Conservation (phyloP, 2,888 invertebrate genomes). For the Mamestra brassicae region DNA sequence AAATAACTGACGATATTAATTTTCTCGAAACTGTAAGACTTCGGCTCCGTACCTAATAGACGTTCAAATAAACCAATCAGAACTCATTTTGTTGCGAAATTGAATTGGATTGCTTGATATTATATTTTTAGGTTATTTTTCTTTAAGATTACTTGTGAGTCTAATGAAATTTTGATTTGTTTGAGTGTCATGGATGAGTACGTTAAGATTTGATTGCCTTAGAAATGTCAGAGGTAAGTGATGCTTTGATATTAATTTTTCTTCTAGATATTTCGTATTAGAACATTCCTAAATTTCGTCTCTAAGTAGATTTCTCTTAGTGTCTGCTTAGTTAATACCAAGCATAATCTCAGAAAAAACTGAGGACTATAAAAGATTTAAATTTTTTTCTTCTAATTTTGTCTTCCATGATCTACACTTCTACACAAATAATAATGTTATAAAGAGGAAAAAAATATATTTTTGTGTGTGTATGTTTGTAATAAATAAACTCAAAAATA, state of each 20-base stretch:
- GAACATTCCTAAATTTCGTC: neutral
- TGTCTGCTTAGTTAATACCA: neutral
- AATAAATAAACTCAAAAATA: too few relatives aligned
- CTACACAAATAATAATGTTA: too few relatives aligned
- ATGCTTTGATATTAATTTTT: neutral
- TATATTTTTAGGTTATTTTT: constrained; percentile 40
- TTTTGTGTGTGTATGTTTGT: too few relatives aligned
- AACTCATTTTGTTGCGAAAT: constrained; percentile 50
- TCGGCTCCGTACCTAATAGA: constrained; percentile 34
- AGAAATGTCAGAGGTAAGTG: constrained; percentile 7
- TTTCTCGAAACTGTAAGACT: constrained; percentile 53
- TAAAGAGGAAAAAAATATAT: too few relatives aligned
- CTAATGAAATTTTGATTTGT: constrained; percentile 36
- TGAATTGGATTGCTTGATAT: constrained; percentile 42
- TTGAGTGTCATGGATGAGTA: constrained; percentile 29
- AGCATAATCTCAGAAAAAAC: too few relatives aligned
- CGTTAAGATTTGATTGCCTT: constrained; percentile 22
- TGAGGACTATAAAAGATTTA: too few relatives aligned
- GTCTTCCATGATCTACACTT: too few relatives aligned
- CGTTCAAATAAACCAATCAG: constrained; percentile 56
- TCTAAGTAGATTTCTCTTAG: neutral
- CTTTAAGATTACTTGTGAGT: constrained; percentile 26
- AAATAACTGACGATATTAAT: constrained; percentile 57
- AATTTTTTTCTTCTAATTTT: too few relatives aligned
- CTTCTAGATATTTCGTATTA: neutral